A percentile compares a stretch with the other conserved stretches of the same genome.
These are phyloP conservation scores for Netelia melanura DNA, from an alignment of 2,888 invertebrate genomes.

Conservation along the genomic window DNA sequence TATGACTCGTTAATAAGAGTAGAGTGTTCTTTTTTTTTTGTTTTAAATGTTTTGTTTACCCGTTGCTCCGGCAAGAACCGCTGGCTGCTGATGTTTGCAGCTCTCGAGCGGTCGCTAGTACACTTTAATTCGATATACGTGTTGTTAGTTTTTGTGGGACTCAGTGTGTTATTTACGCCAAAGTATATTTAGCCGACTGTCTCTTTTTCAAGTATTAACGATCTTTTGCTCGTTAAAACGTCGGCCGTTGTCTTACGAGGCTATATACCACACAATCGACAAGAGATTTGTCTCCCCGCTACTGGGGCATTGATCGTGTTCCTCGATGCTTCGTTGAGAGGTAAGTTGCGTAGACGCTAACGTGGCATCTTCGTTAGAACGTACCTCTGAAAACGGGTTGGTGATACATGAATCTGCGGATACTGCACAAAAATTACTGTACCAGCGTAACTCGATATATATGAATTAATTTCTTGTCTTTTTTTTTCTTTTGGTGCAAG, in stretches of 20 bases:
- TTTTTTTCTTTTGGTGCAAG: neutral
- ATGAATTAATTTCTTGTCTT: neutral
- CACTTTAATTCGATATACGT: conserved; percentile 67
- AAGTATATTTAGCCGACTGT: conserved; percentile 35
- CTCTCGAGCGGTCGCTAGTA: conserved; percentile 62
- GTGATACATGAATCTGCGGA: conserved; percentile 55
- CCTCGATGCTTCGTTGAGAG: conserved; percentile 38
- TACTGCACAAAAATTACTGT: conserved; percentile 20
- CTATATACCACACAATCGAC: conserved; percentile 44
- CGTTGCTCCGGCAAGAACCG: conserved; percentile 63
- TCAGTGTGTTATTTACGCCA: conserved; percentile 47
- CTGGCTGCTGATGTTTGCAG: conserved; percentile 64
- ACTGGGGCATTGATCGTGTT: conserved; percentile 16
- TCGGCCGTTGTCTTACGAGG: conserved; percentile 44
- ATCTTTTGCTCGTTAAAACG: conserved; percentile 16
- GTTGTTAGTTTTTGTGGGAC: conserved; percentile 56
- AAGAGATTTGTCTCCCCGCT: conserved; percentile 20
- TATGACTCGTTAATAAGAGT: conserved; percentile 31
- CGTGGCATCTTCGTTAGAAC: conserved; percentile 54
- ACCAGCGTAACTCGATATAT: conserved; percentile 4
- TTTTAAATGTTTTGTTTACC: conserved; percentile 50
- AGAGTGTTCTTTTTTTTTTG: conserved; percentile 17
- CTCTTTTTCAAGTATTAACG: neutral
- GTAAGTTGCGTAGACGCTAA: conserved; percentile 43
- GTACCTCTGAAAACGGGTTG: conserved; percentile 58